Percentiles rank a stretch among this genome's conserved stretches.
Evolutionary conservation across 1,140 invertebrate genomes (phyloP).

Genomic region (Augochlora pura): DNA sequence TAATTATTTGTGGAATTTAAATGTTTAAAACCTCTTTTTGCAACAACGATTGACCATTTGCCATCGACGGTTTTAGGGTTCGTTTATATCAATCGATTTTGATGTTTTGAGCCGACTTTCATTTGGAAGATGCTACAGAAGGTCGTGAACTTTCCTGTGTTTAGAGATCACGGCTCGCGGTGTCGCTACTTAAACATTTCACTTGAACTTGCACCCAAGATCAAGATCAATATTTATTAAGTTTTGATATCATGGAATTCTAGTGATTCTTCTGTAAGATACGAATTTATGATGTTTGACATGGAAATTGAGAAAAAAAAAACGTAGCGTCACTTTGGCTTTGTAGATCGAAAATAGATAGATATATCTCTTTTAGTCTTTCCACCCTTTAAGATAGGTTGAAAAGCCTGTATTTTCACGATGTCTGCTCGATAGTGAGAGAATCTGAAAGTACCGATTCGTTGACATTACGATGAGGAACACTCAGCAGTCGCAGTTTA

Average conservation of each 20-base stretch:
- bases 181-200: conserved; percentile 40
- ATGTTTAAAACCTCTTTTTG: not conserved
- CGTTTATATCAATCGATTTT: not conserved
- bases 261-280: not conserved
- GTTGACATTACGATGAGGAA: conserved; percentile 15
- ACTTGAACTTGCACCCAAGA: not conserved
- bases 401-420: conserved; percentile 20
- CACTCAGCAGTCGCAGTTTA: conserved; percentile 37
- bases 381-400: not conserved
- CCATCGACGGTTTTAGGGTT: not conserved
- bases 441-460: conserved; percentile 26
- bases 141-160: not conserved
- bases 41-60: not conserved
- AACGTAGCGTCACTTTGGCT: conserved; percentile 35
- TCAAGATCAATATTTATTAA: not conserved
- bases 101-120: not conserved
- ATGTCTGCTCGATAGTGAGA: conserved; percentile 29
- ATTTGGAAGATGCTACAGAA: not conserved
- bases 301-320: not conserved
- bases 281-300: not conserved
- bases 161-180: conserved; percentile 10
- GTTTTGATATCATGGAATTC: not conserved
- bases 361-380: not conserved
- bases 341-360: not conserved
- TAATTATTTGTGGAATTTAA: not conserved